Evolutionary conservation across 2,888 invertebrate genomes (phyloP).

Genomic region (Drosophila austrosaltans): DNA sequence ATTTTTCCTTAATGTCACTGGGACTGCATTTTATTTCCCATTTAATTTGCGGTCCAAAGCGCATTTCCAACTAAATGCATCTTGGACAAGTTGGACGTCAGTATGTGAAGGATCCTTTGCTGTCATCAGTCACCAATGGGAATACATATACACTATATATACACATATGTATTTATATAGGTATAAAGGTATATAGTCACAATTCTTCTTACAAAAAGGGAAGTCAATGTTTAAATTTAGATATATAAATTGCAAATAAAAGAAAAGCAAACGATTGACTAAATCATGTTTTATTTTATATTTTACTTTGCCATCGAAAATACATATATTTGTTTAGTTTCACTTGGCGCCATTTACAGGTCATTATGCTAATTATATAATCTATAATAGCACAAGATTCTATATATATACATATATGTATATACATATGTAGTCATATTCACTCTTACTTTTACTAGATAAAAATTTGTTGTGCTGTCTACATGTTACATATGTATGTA

Average conservation of each 20-base stretch:
- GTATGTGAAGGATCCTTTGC: slow-evolving; percentile 28
- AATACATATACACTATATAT: background rate
- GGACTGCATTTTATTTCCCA: slow-evolving; percentile 64
- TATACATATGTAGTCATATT: too few species aligned
- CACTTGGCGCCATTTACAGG: too few species aligned
- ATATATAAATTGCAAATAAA: background rate
- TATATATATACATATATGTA: too few species aligned
- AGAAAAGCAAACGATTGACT: background rate
- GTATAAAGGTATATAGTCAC: slow-evolving; percentile 19
- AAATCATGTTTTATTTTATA: too few species aligned
- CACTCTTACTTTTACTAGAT: too few species aligned
- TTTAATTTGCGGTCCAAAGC: slow-evolving; percentile 60
- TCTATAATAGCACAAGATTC: too few species aligned
- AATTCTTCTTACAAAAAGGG: slow-evolving; percentile 17
- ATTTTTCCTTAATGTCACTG: slow-evolving; percentile 13
- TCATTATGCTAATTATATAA: too few species aligned
- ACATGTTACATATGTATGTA: too few species aligned
- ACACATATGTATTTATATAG: background rate
- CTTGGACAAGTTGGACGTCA: slow-evolving; percentile 15
- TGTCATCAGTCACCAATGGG: background rate
- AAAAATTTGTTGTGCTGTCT: too few species aligned
- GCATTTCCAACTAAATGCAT: slow-evolving; percentile 40
- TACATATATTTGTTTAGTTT: too few species aligned
- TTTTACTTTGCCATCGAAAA: too few species aligned
- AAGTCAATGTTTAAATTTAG: slow-evolving; percentile 44